Evolutionary conservation across 1,140 invertebrate genomes (phyloP).

Genomic region (Drosophila jambulina): DNA sequence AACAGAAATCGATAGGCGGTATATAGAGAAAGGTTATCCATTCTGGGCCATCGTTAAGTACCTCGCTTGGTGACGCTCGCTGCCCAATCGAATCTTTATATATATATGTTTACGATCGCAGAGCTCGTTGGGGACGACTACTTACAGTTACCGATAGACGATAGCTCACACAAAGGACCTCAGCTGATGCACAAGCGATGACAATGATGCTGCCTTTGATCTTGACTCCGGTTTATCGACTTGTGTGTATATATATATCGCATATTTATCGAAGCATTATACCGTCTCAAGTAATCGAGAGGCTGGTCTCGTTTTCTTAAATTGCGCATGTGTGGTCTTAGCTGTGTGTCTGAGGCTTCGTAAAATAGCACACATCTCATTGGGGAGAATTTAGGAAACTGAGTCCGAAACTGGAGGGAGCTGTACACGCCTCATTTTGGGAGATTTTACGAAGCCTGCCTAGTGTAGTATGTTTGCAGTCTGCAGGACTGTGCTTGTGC

Average conservation of each 20-base stretch:
- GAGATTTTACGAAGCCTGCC: constrained; percentile 16
- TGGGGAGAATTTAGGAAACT: background rate
- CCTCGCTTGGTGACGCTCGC: constrained; percentile 25
- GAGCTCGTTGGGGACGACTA: constrained; percentile 26
- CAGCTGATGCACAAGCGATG: constrained; percentile 30
- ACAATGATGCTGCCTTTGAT: constrained; percentile 34
- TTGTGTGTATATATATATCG: constrained; percentile 7
- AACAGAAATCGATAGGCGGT: constrained; percentile 30
- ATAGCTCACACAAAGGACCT: constrained; percentile 28
- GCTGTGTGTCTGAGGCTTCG: constrained; percentile 17
- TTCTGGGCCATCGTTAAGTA: constrained; percentile 29
- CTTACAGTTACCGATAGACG: constrained; percentile 45
- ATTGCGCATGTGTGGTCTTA: constrained; percentile 5
- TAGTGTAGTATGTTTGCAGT: constrained; percentile 4
- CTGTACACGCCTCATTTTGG: background rate
- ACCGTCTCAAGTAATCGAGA: constrained; percentile 7
- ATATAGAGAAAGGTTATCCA: constrained; percentile 22
- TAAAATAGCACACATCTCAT: constrained; percentile 1
- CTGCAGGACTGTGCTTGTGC: constrained; percentile 2
- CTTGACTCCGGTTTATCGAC: constrained; percentile 20
- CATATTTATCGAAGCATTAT: constrained; percentile 30
- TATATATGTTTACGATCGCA: constrained; percentile 1
- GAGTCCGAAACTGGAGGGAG: background rate
- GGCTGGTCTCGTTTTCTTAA: constrained; percentile 10
- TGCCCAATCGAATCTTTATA: constrained; percentile 5